Base-by-base conservation (phyloP, 1,140 invertebrate genomes). In the Cherax destructor region DNA sequence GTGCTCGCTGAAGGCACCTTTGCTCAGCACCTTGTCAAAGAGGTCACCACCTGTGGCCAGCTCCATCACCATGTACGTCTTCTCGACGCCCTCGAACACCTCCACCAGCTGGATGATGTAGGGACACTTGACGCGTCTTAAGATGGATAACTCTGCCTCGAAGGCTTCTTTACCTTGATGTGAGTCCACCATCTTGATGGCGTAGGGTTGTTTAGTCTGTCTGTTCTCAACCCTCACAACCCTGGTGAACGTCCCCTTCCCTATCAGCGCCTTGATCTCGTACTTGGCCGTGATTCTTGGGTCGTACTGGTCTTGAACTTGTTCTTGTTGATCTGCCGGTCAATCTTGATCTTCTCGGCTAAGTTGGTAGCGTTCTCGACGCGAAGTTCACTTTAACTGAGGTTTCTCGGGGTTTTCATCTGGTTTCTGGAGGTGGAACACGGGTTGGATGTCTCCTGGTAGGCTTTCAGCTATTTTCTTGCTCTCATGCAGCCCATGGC, bases 141-240 rank as follows among this genome's bases (percentile, higher is more conserved):
- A 93, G 80, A 96, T 95, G 59, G 94, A 94, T 59, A 96, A 93
- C 93, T 96, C 95, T 13, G 95, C 95, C 93, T 96, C 95, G 89
- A 95, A 95, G 47, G 95, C 94, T 86, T 95, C 95, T 1, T 77
- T 50, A 65, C 95, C 95, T 92, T 94, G 94, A 24, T 95, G 93
- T 69, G 94, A 92, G 88, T 95, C 95, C 90, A 95, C 95, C 93
- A 96, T 95, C 93, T 96, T 96, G 72, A 96, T 95, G n/a, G 95
- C 95, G 92, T 95, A 96, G 24, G 95, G 95, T 91, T 95, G 95
- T 89, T 94, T 95, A 1, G 95, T 95, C n/a, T 95, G 93, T 79
- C 94, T 94, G 92, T 95, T 94, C 93, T 96, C 95, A 9, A 95
- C 95, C 79, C 95, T 94, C 1, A 96, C 94, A 21, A 95, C 95